A percentile compares a stretch with the other conserved stretches of the same genome.
Evolutionary conservation across 2,797 vertebrate species (phyloP).

Genomic region (Coendou prehensilis): DNA sequence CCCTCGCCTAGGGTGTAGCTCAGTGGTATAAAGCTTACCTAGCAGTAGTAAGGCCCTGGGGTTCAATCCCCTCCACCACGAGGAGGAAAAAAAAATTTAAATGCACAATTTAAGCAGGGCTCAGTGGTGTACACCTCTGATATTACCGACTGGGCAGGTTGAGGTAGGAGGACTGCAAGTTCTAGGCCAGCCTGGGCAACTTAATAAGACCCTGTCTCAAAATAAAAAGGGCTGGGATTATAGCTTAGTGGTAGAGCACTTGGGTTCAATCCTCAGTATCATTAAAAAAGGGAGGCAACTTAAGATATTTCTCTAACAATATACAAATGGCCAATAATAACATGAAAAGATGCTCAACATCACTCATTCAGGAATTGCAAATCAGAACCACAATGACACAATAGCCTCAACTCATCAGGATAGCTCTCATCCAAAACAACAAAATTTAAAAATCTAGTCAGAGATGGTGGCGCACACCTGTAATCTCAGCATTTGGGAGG

Average conservation of each 20-base stretch:
- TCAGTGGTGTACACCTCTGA: neutral
- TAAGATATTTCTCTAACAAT: conserved; percentile 21
- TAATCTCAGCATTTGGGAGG: neutral
- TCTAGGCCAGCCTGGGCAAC: neutral
- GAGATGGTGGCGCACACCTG: neutral
- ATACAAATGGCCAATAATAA: conserved; percentile 26
- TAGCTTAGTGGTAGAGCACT: neutral
- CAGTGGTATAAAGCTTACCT: neutral
- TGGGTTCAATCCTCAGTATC: neutral
- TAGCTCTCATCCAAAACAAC: neutral
- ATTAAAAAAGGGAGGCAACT: neutral
- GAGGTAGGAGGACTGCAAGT: neutral
- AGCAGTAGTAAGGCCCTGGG: neutral
- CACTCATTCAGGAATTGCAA: conserved; percentile 14
- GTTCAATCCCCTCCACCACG: neutral
- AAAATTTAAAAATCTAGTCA: neutral
- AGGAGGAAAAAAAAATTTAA: neutral
- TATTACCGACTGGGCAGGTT: neutral
- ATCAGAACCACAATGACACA: neutral
- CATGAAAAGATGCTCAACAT: neutral
- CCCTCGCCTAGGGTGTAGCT: neutral
- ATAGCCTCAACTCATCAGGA: neutral
- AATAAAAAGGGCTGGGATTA: neutral
- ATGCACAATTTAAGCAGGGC: neutral
- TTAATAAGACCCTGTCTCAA: too few relatives aligned